A percentile compares a stretch with the other conserved stretches of the same genome.
Conservation (phyloP, 2,888 invertebrate genomes). For the Zhengitettix transpicula region DNA sequence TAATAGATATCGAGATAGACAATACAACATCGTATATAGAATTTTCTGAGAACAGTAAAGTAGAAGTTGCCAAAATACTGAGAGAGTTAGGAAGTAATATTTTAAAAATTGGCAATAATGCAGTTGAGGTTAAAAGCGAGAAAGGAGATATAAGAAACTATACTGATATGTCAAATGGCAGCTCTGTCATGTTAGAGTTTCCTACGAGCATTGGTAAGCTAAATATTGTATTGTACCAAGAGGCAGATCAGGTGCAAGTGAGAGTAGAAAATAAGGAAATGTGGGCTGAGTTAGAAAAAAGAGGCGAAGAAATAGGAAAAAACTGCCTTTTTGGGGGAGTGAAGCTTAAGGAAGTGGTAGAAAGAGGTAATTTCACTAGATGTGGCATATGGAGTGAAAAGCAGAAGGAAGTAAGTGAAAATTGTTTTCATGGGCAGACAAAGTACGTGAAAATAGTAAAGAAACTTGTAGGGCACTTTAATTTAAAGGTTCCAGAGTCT, state of each 20-base stretch:
- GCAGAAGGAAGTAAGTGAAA: conserved; percentile 1
- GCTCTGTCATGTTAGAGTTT: too few species aligned
- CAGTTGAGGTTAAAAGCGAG: too few species aligned
- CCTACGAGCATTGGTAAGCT: conserved; percentile 3
- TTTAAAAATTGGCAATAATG: too few species aligned
- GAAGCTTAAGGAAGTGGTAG: neutral
- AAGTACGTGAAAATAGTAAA: conserved; percentile 1
- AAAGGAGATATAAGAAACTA: too few species aligned
- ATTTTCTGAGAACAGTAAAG: too few species aligned
- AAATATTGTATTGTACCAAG: conserved; percentile 4
- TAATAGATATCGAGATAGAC: too few species aligned
- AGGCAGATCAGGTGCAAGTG: conserved; percentile 1
- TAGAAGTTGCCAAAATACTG: too few species aligned
- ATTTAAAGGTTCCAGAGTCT: too few species aligned
- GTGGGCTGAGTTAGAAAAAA: conserved; percentile 2
- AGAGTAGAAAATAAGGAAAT: neutral
- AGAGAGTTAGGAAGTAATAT: too few species aligned
- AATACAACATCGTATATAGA: too few species aligned
- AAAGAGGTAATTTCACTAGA: conserved; percentile 1
- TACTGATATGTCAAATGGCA: too few species aligned
- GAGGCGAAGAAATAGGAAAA: conserved; percentile 1
- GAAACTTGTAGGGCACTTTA: too few species aligned
- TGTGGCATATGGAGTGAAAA: conserved; percentile 4
- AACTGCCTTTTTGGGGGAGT: conserved; percentile 2
- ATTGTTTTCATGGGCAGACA: conserved; percentile 3